These are phyloP conservation scores for Melangyna quadrimaculata DNA, from an alignment of 2,888 invertebrate species.

Conservation along the genomic window DNA sequence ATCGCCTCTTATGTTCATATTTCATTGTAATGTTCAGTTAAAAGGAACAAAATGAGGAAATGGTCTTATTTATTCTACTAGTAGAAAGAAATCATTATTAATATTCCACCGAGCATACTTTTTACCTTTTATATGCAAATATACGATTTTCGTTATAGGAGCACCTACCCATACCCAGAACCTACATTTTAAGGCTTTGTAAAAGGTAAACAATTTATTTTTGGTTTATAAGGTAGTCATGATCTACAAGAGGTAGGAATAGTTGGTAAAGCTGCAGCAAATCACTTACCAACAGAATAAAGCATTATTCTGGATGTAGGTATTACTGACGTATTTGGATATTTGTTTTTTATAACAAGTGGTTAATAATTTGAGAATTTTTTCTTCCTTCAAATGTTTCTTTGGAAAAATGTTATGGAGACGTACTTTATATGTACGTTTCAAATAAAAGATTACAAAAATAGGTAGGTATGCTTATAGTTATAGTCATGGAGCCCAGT, in stretches of 20 bases:
- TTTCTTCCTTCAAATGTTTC: background rate
- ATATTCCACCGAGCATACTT: slow-evolving; percentile 60
- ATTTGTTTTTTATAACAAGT: background rate
- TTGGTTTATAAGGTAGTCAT: slow-evolving; percentile 45
- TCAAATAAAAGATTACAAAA: no score
- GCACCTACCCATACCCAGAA: background rate
- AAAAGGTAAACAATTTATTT: slow-evolving; percentile 60
- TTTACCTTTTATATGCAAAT: slow-evolving; percentile 68
- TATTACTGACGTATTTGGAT: slow-evolving; percentile 4
- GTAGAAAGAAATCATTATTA: slow-evolving; percentile 68
- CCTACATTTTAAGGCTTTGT: background rate
- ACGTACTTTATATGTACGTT: background rate
- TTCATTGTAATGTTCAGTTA: slow-evolving; percentile 28
- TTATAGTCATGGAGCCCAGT: no score
- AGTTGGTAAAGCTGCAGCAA: slow-evolving; percentile 7
- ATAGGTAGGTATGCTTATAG: no score
- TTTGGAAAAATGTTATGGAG: background rate
- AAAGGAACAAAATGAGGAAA: slow-evolving; percentile 12
- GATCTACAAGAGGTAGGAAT: background rate
- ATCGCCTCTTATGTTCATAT: slow-evolving; percentile 55
- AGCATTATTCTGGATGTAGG: slow-evolving; percentile 9
- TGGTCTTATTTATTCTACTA: slow-evolving; percentile 43
- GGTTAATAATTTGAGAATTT: background rate
- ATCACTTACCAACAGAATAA: slow-evolving; percentile 33
- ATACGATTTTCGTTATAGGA: slow-evolving; percentile 13